A percentile compares a stretch with the other conserved stretches of the same genome.
Conservation (phyloP, 2,113 vertebrate species). For the Eudyptes chrysolophus region DNA sequence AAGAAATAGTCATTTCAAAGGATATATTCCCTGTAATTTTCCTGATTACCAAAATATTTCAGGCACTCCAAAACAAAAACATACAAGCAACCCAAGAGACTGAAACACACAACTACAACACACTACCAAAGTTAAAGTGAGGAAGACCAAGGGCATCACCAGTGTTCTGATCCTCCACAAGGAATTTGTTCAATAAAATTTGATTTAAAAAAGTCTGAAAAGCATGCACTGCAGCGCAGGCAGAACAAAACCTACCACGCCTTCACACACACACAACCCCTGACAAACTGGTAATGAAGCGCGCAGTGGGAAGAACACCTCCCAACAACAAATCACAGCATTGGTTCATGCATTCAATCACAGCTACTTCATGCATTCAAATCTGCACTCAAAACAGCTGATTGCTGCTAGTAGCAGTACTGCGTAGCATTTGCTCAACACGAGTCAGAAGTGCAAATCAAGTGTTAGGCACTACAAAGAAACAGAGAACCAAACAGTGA, state of each 20-base stretch:
- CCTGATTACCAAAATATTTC: not conserved
- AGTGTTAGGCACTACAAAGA: not conserved
- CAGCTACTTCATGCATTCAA: not conserved
- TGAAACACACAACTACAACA: not conserved
- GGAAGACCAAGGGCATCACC: not conserved
- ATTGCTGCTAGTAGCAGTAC: not conserved
- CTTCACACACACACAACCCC: not conserved
- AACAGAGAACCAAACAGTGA: not conserved
- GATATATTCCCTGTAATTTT: not conserved
- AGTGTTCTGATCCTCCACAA: not conserved
- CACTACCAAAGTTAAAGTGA: not conserved
- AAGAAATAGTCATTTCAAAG: not conserved
- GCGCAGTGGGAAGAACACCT: not conserved
- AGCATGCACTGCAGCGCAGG: not conserved
- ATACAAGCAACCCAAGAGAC: not conserved
- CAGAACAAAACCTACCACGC: not conserved
- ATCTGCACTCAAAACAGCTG: not conserved
- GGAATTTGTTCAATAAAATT: not conserved
- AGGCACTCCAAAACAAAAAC: not conserved
- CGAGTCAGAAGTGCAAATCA: constrained; percentile 10
- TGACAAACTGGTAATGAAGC: not conserved
- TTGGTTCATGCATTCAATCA: not conserved
- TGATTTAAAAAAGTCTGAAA: not conserved
- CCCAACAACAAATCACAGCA: not conserved
- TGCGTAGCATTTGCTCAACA: not conserved